These are phyloP conservation scores for Psilopogon haemacephalus DNA, from an alignment of 2,113 vertebrate species.

Conservation along the genomic window DNA sequence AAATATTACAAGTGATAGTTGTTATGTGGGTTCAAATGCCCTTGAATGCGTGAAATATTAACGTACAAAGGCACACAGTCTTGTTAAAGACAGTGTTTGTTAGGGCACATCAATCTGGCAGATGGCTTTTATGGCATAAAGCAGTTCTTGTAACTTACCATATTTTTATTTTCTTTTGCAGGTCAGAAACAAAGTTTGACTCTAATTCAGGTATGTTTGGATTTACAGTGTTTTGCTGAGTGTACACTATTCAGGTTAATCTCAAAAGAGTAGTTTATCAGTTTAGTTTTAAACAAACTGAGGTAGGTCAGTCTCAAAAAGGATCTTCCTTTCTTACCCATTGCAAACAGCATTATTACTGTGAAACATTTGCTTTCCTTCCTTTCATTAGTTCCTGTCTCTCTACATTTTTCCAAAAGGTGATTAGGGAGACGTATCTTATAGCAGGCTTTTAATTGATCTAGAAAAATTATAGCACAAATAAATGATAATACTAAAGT, in stretches of 20 bases:
- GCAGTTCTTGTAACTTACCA: constrained; percentile 44
- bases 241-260: constrained; percentile 69
- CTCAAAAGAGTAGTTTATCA: constrained; percentile 75
- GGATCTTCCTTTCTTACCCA: constrained; percentile 55
- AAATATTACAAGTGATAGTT: neutral
- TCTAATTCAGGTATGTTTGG: constrained; percentile 92
- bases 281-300: constrained; percentile 76
- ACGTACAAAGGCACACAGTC: neutral
- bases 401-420: constrained; percentile 56
- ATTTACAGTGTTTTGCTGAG: constrained; percentile 73
- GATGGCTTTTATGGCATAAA: constrained; percentile 35
- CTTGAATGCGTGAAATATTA: neutral
- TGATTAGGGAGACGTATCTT: constrained; percentile 59
- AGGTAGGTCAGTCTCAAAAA: constrained; percentile 69
- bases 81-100: neutral
- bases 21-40: neutral
- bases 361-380: constrained; percentile 45
- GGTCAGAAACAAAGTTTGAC: constrained; percentile 95
- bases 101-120: neutral
- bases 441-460: constrained; percentile 38
- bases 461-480: constrained; percentile 20
- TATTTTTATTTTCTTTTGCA: constrained; percentile 74
- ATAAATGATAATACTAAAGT: constrained; percentile 48
- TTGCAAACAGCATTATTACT: constrained; percentile 45
- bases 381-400: constrained; percentile 31